A percentile compares a stretch with the other conserved stretches of the same genome.
These are phyloP conservation scores for Novumbra hubbsi DNA, from an alignment of 2,797 vertebrate species.

Conservation along the genomic window DNA sequence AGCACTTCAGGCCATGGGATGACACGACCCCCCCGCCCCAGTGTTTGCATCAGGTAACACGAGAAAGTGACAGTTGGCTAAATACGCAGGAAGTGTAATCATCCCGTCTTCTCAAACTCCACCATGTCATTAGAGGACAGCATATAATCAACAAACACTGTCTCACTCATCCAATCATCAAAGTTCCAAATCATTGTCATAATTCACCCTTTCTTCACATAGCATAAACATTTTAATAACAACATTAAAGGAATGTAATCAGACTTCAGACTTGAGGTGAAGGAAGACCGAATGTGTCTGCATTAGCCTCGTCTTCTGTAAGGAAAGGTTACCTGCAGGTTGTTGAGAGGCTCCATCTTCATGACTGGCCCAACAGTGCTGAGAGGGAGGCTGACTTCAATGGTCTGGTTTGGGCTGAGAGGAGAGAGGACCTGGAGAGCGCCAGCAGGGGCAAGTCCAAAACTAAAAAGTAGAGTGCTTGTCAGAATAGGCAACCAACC, in stretches of 20 bases:
- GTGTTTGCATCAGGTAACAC: neutral
- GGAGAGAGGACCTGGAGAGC: slow-evolving; percentile 92
- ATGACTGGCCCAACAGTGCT: slow-evolving; percentile 90
- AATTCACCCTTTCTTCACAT: slow-evolving; percentile 21
- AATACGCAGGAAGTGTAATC: neutral
- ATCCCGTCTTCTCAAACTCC: neutral
- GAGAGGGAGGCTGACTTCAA: slow-evolving; percentile 89
- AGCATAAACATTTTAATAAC: slow-evolving; percentile 29
- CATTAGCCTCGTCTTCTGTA: neutral
- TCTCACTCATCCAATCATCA: slow-evolving; percentile 19
- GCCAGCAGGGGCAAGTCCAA: slow-evolving; percentile 90
- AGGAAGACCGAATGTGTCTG: neutral
- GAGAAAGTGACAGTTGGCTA: neutral
- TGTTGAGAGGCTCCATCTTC: slow-evolving; percentile 99
- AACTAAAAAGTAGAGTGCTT: slow-evolving; percentile 69
- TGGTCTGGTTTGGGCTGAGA: slow-evolving; percentile 90
- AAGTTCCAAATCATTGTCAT: slow-evolving; percentile 20
- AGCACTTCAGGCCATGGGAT: too few relatives aligned
- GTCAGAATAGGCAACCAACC: neutral
- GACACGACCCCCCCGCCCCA: too few relatives aligned
- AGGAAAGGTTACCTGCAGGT: slow-evolving; percentile 83
- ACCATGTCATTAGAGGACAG: slow-evolving; percentile 40
- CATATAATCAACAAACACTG: slow-evolving; percentile 36
- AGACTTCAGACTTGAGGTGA: neutral
- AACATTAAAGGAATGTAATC: slow-evolving; percentile 9